A percentile compares a stretch with the other conserved stretches of the same genome.
phyloP scores from a whole-genome alignment of 2,888 invertebrate genomes.

The Sarcophaga caerulescens region DNA sequence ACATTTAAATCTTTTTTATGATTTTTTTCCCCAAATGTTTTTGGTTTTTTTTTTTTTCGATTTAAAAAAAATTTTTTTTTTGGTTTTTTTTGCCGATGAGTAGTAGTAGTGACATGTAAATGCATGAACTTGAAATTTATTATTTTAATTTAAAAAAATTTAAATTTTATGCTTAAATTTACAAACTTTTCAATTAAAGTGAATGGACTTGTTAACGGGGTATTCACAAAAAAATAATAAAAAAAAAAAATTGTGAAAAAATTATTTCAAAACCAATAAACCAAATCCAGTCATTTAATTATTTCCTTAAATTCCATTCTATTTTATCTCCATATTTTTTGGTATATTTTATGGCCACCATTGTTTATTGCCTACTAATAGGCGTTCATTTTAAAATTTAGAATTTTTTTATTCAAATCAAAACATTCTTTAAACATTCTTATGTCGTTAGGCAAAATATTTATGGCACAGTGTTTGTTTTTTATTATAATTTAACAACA shows the following conservation, averaged over 20 bases:
- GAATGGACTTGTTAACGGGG: constrained; percentile 35
- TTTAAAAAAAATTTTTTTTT: too few species aligned
- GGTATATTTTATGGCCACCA: background rate
- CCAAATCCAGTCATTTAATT: constrained; percentile 36
- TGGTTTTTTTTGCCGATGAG: background rate
- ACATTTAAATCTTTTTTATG: constrained; percentile 38
- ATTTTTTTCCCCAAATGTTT: constrained; percentile 7
- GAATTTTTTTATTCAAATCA: background rate
- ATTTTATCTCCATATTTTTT: too few species aligned
- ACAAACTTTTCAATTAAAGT: background rate
- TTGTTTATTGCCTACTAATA: background rate
- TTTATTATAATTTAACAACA: too few species aligned
- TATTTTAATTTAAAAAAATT: background rate
- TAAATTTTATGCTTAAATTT: constrained; percentile 6
- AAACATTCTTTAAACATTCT: background rate
- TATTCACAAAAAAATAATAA: constrained; percentile 6
- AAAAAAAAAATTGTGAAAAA: background rate
- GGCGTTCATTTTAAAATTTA: background rate
- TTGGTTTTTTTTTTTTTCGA: too few species aligned
- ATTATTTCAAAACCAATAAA: constrained; percentile 16
- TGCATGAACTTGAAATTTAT: constrained; percentile 62
- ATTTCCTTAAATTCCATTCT: constrained; percentile 8
- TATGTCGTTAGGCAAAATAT: too few species aligned
- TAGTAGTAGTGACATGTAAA: constrained; percentile 49
- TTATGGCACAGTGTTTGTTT: too few species aligned